Percentiles rank a stretch among this genome's conserved stretches.
These are phyloP conservation scores for Sitophilus oryzae DNA, from an alignment of 1,140 invertebrate genomes.

Conservation along the genomic window DNA sequence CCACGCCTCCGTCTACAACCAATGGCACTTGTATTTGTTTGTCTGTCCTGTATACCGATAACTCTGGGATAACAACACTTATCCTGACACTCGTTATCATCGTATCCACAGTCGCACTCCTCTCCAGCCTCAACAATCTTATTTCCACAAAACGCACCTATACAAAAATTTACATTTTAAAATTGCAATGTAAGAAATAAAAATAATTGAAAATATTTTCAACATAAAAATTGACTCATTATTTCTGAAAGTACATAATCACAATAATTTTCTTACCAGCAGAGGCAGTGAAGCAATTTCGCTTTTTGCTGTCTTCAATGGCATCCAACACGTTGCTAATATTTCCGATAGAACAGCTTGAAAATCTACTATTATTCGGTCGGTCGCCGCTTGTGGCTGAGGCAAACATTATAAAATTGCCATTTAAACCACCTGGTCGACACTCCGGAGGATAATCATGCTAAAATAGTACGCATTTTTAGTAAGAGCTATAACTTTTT, in stretches of 20 bases:
- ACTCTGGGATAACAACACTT: slow-evolving; percentile 89
- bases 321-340: slow-evolving; percentile 92
- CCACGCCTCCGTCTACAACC: slow-evolving; percentile 72
- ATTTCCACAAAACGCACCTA: slow-evolving; percentile 94
- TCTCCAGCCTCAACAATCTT: slow-evolving; percentile 97
- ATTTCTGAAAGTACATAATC: no score
- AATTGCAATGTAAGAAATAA: neutral
- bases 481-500: neutral
- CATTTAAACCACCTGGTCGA: slow-evolving; percentile 76
- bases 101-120: slow-evolving; percentile 98
- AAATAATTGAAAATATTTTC: neutral
- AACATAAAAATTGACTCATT: neutral
- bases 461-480: slow-evolving; percentile 49
- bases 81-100: slow-evolving; percentile 86
- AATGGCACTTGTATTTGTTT: slow-evolving; percentile 65
- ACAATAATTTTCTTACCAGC: slow-evolving; percentile 47
- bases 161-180: neutral
- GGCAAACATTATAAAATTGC: slow-evolving; percentile 98
- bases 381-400: slow-evolving; percentile 90
- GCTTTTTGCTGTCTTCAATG: slow-evolving; percentile 82
- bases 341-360: slow-evolving; percentile 86
- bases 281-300: slow-evolving; percentile 90
- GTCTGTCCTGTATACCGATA: slow-evolving; percentile 62
- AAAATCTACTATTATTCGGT: slow-evolving; percentile 93
- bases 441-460: slow-evolving; percentile 94